Evolutionary conservation across 2,797 vertebrate species (phyloP).

Genomic region (Catharus ustulatus): DNA sequence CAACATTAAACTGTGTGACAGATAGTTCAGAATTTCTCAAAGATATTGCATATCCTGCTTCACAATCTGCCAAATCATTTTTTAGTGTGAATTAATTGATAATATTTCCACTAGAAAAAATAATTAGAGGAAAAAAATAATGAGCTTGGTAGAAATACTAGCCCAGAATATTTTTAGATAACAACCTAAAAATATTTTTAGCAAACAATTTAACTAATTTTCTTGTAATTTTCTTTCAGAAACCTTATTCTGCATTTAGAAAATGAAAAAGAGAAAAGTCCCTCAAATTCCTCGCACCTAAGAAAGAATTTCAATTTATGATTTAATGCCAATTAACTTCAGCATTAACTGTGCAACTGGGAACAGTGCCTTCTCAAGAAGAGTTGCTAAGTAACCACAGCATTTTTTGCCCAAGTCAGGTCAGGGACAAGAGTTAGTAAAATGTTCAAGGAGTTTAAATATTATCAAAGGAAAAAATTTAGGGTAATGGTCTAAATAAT

Average conservation of each 20-base stretch:
- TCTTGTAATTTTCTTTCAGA: neutral
- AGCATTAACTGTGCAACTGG: neutral
- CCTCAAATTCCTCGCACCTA: neutral
- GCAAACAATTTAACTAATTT: neutral
- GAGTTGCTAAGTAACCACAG: constrained; percentile 49
- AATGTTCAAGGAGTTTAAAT: neutral
- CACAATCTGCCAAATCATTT: neutral
- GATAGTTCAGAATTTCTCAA: neutral
- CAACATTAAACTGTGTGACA: neutral
- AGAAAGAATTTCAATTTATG: constrained; percentile 17
- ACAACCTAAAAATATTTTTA: neutral
- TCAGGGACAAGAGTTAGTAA: neutral
- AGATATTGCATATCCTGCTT: neutral
- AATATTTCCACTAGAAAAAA: neutral
- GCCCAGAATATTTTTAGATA: neutral
- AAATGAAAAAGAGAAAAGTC: neutral
- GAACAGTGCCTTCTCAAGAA: neutral
- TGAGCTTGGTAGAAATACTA: neutral
- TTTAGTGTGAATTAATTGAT: neutral
- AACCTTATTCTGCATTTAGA: neutral
- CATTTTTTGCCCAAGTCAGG: neutral
- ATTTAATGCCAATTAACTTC: constrained; percentile 31
- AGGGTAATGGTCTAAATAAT: neutral
- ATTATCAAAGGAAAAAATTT: neutral
- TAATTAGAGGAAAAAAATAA: neutral